phyloP scores from a whole-genome alignment of 2,113 vertebrate species.

The Caracal caracal region DNA sequence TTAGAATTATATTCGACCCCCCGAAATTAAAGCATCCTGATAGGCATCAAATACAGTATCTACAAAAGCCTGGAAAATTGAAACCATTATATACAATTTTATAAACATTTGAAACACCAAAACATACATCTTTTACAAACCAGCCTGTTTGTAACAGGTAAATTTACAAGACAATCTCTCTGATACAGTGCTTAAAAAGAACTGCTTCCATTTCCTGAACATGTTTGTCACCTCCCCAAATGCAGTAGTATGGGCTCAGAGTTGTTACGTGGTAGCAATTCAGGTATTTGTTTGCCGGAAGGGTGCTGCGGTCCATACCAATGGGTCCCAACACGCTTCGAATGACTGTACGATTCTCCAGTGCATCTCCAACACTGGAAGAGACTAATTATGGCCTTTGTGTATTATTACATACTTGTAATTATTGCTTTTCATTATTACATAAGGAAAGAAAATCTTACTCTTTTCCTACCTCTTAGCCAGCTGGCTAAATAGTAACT shows the following conservation, averaged over 20 bases:
- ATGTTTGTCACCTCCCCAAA: constrained; percentile 83
- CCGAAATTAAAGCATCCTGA: constrained; percentile 86
- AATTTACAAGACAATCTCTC: constrained; percentile 89
- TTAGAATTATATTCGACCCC: constrained; percentile 77
- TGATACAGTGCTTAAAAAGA: constrained; percentile 88
- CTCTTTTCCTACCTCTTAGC: constrained; percentile 76
- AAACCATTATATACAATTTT: constrained; percentile 96
- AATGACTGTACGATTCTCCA: constrained; percentile 79
- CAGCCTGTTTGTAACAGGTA: constrained; percentile 88
- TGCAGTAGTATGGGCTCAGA: constrained; percentile 84
- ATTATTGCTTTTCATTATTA: constrained; percentile 90
- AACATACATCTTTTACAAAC: constrained; percentile 94
- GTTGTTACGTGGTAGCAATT: constrained; percentile 78
- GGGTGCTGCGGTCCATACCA: constrained; percentile 74
- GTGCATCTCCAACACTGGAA: constrained; percentile 84
- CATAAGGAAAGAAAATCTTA: constrained; percentile 80
- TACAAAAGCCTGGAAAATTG: constrained; percentile 92
- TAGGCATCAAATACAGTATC: constrained; percentile 90
- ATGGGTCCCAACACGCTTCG: constrained; percentile 79
- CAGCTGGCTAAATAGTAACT: constrained; percentile 73
- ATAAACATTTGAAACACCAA: constrained; percentile 92
- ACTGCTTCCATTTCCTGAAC: constrained; percentile 82
- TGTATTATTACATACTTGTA: constrained; percentile 82
- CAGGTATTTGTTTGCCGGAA: constrained; percentile 80
- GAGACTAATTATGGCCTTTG: constrained; percentile 88